phyloP scores from a whole-genome alignment of 2,113 vertebrate species.

The Polypterus bichir region DNA sequence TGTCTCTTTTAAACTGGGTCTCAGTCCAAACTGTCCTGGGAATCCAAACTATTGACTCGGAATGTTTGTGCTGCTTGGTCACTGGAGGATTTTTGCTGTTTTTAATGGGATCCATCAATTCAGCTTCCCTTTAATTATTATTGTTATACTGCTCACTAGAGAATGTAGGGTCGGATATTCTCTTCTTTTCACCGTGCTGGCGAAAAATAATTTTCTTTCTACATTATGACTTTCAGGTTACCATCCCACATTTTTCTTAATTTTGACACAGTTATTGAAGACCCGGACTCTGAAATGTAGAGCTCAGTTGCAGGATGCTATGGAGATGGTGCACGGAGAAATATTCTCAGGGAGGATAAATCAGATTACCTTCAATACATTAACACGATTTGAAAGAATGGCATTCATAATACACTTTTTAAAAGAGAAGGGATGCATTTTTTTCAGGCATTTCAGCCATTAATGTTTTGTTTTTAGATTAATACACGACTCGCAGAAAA shows the following conservation, averaged over 20 bases:
- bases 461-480: too few species aligned
- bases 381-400: too few species aligned
- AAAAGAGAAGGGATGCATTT: too few species aligned
- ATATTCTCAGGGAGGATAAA: too few species aligned
- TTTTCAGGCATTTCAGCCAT: too few species aligned
- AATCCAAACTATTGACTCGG: slow-evolving; percentile 55
- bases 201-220: slow-evolving; percentile 15
- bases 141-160: slow-evolving; percentile 37
- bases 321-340: too few species aligned
- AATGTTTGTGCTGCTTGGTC: slow-evolving; percentile 43
- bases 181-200: slow-evolving; percentile 15
- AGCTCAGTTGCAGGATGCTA: too few species aligned
- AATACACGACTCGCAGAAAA: too few species aligned
- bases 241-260: slow-evolving; percentile 31
- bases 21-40: slow-evolving; percentile 57
- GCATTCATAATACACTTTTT: too few species aligned
- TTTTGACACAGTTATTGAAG: slow-evolving; percentile 28
- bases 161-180: slow-evolving; percentile 18
- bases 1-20: slow-evolving; percentile 66
- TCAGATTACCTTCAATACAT: too few species aligned
- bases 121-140: slow-evolving; percentile 52
- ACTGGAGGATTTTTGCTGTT: slow-evolving; percentile 46
- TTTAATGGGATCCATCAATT: slow-evolving; percentile 48
- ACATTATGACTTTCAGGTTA: slow-evolving; percentile 22
- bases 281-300: too few species aligned